Evolutionary conservation across 2,888 invertebrate genomes (phyloP).

Genomic region (Cheilosia soror): DNA sequence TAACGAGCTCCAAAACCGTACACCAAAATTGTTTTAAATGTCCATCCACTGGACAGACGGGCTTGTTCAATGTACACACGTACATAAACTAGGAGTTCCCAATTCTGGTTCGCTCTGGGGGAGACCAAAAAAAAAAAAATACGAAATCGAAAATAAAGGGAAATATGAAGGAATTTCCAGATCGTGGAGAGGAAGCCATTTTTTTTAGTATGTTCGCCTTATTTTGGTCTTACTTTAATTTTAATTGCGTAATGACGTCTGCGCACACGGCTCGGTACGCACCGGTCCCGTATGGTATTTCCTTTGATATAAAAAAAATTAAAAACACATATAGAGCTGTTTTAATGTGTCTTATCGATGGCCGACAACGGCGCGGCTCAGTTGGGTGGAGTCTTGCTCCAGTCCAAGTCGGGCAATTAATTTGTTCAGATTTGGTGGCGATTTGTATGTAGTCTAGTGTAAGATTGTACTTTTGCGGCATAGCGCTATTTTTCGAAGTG

Average conservation of each 20-base stretch:
- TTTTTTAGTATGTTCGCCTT: background rate
- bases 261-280: conserved; percentile 16
- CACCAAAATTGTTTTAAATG: conserved; percentile 62
- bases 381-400: conserved; percentile 62
- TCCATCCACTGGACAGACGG: conserved; percentile 33
- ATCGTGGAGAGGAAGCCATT: conserved; percentile 35
- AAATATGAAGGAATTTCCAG: conserved; percentile 47
- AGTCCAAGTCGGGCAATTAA: conserved; percentile 69
- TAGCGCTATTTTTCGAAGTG: conserved; percentile 58
- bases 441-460: conserved; percentile 60
- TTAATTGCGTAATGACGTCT: conserved; percentile 68
- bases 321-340: conserved; percentile 24
- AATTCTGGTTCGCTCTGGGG: conserved; percentile 23
- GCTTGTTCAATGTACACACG: conserved; percentile 17
- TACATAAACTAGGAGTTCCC: conserved; percentile 35
- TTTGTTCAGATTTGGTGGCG: conserved; percentile 72
- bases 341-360: conserved; percentile 32
- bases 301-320: conserved; percentile 8
- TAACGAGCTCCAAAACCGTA: conserved; percentile 76
- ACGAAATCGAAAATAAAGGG: conserved; percentile 21
- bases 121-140: conserved; percentile 15
- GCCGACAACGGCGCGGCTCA: background rate
- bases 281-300: conserved; percentile 5
- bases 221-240: conserved; percentile 17
- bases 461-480: conserved; percentile 50